These are phyloP conservation scores for Hydroisotoma schaefferi DNA, from an alignment of 2,888 invertebrate genomes.

Conservation along the genomic window DNA sequence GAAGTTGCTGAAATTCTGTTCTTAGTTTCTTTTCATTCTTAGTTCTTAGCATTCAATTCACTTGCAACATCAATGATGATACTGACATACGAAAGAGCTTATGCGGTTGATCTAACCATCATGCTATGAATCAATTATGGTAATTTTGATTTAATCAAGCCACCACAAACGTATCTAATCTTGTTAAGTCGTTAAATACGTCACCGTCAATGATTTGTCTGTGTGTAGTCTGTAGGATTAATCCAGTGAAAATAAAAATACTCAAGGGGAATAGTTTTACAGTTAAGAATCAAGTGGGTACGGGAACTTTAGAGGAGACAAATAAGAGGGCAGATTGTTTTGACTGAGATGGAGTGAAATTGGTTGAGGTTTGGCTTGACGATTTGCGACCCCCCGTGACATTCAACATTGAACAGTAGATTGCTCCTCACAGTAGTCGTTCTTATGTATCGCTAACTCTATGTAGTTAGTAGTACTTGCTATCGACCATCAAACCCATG, in stretches of 20 bases:
- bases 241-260: background rate
- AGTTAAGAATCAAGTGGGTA: conserved; percentile 3
- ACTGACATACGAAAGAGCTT: no score
- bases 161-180: conserved; percentile 9
- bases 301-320: conserved; percentile 11
- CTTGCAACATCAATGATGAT: no score
- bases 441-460: background rate
- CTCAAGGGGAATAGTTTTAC: background rate
- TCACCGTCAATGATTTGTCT: conserved; percentile 4
- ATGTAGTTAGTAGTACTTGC: conserved; percentile 15
- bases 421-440: conserved; percentile 1
- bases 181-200: background rate
- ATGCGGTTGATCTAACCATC: conserved; percentile 4
- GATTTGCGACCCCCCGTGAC: conserved; percentile 19
- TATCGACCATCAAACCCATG: conserved; percentile 25
- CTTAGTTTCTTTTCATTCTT: no score
- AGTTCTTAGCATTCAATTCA: no score
- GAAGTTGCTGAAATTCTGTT: no score
- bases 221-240: background rate
- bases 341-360: conserved; percentile 31
- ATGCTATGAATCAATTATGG: conserved; percentile 25
- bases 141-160: conserved; percentile 27
- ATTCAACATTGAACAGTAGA: conserved; percentile 19
- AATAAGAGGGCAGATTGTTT: conserved; percentile 34
- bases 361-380: conserved; percentile 22